phyloP scores from a whole-genome alignment of 2,888 invertebrate genomes.

The Morinoia aosen region DNA sequence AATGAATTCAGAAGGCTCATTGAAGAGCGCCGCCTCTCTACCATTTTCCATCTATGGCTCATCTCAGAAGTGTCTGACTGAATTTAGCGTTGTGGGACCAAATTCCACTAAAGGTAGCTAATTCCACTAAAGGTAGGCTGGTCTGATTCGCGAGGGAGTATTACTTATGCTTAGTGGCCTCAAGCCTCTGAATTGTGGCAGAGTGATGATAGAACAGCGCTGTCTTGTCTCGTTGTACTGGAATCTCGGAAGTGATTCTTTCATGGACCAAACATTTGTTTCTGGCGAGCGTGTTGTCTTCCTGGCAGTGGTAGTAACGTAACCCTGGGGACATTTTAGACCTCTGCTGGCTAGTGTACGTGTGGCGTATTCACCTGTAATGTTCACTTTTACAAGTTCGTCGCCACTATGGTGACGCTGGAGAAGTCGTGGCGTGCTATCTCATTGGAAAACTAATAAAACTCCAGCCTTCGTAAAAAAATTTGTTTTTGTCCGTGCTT shows the following conservation, averaged over 20 bases:
- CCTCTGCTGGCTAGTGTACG: not conserved
- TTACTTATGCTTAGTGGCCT: not conserved
- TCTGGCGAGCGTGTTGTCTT: slow-evolving; percentile 28
- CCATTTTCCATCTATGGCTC: not conserved
- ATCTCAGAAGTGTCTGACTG: not conserved
- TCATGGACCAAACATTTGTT: slow-evolving; percentile 7
- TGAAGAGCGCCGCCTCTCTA: not conserved
- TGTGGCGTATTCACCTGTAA: not conserved
- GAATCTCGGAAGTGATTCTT: not conserved
- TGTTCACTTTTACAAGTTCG: not conserved
- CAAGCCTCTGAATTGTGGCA: not conserved
- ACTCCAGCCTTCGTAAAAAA: not conserved
- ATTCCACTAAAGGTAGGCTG: too few relatives aligned
- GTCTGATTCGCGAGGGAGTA: not conserved
- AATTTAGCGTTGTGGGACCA: not conserved
- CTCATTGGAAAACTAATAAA: not conserved
- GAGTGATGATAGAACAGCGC: not conserved
- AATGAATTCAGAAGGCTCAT: not conserved
- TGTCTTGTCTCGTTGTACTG: slow-evolving; percentile 47
- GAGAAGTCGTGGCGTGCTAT: not conserved
- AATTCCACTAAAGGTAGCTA: not conserved
- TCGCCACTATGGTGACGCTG: not conserved
- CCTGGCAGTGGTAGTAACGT: slow-evolving; percentile 47
- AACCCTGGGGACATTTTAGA: not conserved
- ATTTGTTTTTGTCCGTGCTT: not conserved